Base-by-base conservation (phyloP, 2,113 vertebrate species). In the Clarias macrocephalus region DNA sequence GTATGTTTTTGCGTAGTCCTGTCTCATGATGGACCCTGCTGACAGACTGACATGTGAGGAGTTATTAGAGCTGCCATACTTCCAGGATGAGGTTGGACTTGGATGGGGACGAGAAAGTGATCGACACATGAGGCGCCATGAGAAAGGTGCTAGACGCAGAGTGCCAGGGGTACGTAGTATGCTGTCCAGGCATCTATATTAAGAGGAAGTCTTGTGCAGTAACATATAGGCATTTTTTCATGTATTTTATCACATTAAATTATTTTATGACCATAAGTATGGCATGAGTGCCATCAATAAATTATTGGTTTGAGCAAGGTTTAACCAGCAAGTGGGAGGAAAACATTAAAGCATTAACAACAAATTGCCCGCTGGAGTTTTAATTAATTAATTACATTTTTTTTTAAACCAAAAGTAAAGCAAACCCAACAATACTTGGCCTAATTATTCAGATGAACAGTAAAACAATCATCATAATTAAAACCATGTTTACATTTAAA, bases 11-110 rank as follows among this genome's bases (percentile, higher is more conserved):
- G 28, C 76, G 18, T 79, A 95, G 95, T 94, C 94, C 0, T 96
- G 95, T 84, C 93, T 96, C 84, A 92, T 95, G 87, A 96, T 96
- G 95, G 95, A 96, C 85, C 95, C 95, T 0, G 92, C 91, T 8
- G 91, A 92, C 25, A 91, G 95, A 76, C 88, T 95, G 90, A 94
- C 95, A 87, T 96, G 95, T 70, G 94, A 94, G 56, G 95, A 95
- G 91, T 90, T 96, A 65, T 90, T 96, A 85, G 94, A 92, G 88
- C 90, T 95, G 87, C 93, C 94, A 0, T 96, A 95, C 89, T 94
- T 96, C 82, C 94, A 93, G 83, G 94, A 95, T 25, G 94, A 94
- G 3, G 92, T 89, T 2, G 93, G 89, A 54, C 18, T 70, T 3
- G 88, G 83, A 87, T 95, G 93, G 94, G 91, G 90, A 82, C 91